Percentiles rank a stretch among this genome's conserved stretches.
Conservation (phyloP, 2,113 vertebrate species). For the Triplophysa tibetana region DNA sequence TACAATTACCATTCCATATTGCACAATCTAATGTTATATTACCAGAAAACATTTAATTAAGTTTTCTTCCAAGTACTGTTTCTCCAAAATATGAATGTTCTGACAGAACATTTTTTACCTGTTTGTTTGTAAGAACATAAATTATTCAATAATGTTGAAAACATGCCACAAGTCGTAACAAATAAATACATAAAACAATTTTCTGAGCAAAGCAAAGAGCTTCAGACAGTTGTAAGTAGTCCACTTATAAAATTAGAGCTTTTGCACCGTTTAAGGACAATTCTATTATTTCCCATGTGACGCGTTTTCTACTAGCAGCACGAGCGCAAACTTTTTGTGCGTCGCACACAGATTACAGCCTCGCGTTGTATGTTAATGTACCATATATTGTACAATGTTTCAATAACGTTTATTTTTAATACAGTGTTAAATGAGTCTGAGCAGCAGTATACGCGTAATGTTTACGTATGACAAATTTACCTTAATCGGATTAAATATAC, state of each 20-base stretch:
- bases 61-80: background rate
- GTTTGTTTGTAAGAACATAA: background rate
- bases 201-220: background rate
- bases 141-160: background rate
- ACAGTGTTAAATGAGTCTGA: too few species aligned
- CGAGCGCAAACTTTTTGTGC: too few species aligned
- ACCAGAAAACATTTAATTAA: background rate
- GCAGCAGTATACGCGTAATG: too few species aligned
- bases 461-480: too few species aligned
- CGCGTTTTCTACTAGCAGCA: background rate
- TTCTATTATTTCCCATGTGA: background rate
- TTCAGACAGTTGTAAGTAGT: background rate
- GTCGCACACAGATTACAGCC: too few species aligned
- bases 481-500: too few species aligned
- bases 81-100: background rate
- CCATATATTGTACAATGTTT: too few species aligned
- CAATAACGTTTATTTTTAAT: too few species aligned
- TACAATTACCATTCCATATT: background rate
- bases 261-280: background rate
- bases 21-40: background rate
- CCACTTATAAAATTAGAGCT: background rate
- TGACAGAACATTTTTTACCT: background rate
- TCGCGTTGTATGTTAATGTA: too few species aligned
- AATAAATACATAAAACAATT: background rate
- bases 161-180: background rate